Evolutionary conservation across 2,797 vertebrate genomes (phyloP).

Genomic region (Iguana delicatissima): DNA sequence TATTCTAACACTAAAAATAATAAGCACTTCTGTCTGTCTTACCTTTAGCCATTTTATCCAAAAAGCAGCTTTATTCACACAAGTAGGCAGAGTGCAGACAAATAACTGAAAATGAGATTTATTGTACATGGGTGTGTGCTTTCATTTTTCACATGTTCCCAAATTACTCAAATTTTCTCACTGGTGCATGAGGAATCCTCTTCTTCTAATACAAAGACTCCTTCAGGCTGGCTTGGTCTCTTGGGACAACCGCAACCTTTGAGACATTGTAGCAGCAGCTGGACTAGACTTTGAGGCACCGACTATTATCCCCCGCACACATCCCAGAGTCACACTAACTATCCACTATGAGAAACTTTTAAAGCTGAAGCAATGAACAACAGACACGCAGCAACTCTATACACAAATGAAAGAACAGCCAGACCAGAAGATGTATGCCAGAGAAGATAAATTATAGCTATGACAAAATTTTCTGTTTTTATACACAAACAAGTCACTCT

Average conservation of each 20-base stretch:
- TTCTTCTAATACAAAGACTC: neutral
- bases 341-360: neutral
- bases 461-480: neutral
- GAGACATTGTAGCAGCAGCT: neutral
- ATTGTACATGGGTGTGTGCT: neutral
- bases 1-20: neutral
- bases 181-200: neutral
- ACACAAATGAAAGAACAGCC: neutral
- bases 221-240: neutral
- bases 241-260: slow-evolving; percentile 14
- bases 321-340: neutral
- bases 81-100: neutral
- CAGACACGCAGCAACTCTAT: neutral
- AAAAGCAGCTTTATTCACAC: neutral
- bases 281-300: slow-evolving; percentile 1
- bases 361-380: slow-evolving; percentile 23
- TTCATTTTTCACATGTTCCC: neutral
- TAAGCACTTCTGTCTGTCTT: neutral
- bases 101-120: neutral
- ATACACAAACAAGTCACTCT: neutral
- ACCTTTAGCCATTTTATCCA: neutral
- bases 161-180: neutral
- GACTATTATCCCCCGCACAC: neutral
- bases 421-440: slow-evolving; percentile 1
- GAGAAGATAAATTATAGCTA: neutral